These are phyloP conservation scores for Pithys albifrons DNA, from an alignment of 2,113 vertebrate species.

Conservation along the genomic window DNA sequence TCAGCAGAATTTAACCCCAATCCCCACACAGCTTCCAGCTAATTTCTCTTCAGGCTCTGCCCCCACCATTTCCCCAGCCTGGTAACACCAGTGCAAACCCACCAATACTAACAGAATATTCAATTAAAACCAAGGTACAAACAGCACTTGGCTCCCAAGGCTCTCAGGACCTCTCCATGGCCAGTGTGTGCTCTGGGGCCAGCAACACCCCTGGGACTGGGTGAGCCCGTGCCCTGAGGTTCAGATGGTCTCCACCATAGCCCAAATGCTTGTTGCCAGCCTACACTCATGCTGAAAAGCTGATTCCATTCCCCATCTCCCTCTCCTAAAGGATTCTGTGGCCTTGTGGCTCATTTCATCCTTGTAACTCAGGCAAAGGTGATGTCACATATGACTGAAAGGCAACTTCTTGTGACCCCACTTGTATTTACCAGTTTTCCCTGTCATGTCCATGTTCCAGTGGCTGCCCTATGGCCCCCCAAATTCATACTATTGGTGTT, in stretches of 20 bases:
- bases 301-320: background rate
- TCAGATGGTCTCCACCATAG: background rate
- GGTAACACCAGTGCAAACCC: background rate
- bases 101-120: background rate
- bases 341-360: fast-evolving
- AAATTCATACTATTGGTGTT: background rate
- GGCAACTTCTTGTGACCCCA: background rate
- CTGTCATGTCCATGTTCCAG: background rate
- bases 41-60: background rate
- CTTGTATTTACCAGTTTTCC: background rate
- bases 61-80: background rate
- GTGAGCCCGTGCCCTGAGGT: fast-evolving
- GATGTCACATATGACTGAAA: background rate
- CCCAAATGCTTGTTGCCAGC: background rate
- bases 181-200: fast-evolving
- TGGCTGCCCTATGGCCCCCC: background rate
- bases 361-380: background rate
- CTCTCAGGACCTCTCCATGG: background rate
- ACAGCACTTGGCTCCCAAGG: fast-evolving
- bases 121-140: background rate
- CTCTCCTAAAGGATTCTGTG: no score
- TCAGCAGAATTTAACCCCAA: background rate
- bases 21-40: background rate
- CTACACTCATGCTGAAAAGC: background rate
- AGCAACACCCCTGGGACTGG: fast-evolving